These are phyloP conservation scores for Scrobipalpa costella DNA, from an alignment of 2,888 invertebrate genomes.

Conservation along the genomic window DNA sequence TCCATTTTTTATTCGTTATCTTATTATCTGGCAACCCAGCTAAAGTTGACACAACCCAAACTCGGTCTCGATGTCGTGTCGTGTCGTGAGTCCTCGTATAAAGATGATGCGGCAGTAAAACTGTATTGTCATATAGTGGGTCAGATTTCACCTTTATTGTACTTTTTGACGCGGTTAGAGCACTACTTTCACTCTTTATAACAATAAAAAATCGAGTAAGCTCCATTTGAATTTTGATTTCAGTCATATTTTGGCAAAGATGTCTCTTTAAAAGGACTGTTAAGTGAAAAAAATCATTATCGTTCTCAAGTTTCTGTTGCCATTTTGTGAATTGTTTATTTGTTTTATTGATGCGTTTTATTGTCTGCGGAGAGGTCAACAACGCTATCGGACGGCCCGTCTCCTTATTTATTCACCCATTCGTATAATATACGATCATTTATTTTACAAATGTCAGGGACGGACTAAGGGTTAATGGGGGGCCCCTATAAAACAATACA, in stretches of 20 bases:
- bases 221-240: not conserved
- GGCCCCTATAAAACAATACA: not conserved
- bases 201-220: not conserved
- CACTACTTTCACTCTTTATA: conserved; percentile 10
- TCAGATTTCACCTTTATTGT: conserved; percentile 26
- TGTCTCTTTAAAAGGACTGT: not conserved
- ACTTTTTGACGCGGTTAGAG: not conserved
- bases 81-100: too few species aligned
- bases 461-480: conserved; percentile 1
- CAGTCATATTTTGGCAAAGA: not conserved
- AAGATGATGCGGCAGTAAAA: conserved; percentile 16
- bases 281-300: not conserved
- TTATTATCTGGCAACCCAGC: not conserved
- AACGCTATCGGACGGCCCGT: not conserved
- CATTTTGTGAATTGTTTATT: conserved; percentile 3
- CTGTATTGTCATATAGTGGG: conserved; percentile 27
- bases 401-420: not conserved
- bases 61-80: conserved; percentile 1
- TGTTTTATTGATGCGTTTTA: conserved; percentile 4
- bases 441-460: not conserved
- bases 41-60: not conserved
- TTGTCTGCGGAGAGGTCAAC: not conserved
- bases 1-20: too few species aligned
- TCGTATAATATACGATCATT: not conserved
- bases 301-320: not conserved